These are phyloP conservation scores for Poeciliopsis turrubarensis DNA, from an alignment of 2,113 vertebrate genomes.

Conservation along the genomic window DNA sequence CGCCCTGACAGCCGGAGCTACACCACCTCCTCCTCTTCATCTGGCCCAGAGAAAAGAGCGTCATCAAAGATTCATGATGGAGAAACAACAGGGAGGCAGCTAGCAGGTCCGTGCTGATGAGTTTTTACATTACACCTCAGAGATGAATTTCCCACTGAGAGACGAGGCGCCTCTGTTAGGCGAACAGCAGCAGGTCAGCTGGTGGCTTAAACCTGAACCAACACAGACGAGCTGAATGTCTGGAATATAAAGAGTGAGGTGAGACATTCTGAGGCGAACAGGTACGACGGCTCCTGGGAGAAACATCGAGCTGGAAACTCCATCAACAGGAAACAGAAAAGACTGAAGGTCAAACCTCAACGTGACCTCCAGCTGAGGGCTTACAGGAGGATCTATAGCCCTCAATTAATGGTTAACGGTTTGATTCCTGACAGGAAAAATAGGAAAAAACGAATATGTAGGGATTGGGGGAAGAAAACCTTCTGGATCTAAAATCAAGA, in stretches of 20 bases:
- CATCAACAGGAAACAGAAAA: not conserved
- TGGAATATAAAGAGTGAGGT: not conserved
- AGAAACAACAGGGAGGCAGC: constrained; percentile 9
- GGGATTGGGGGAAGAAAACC: too few species aligned
- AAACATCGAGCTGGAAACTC: not conserved
- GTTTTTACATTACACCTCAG: constrained; percentile 34
- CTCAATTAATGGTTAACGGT: too few species aligned
- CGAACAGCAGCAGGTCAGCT: not conserved
- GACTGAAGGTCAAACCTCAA: too few species aligned
- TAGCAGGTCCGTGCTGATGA: constrained; percentile 9
- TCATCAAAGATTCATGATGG: constrained; percentile 48
- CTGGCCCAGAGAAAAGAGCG: constrained; percentile 3
- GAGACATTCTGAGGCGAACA: not conserved
- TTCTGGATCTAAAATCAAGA: too few species aligned
- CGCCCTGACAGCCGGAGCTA: constrained; percentile 22
- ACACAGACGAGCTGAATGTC: not conserved
- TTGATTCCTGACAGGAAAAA: too few species aligned
- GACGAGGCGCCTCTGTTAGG: constrained; percentile 17
- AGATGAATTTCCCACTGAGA: constrained; percentile 49
- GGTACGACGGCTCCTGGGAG: not conserved
- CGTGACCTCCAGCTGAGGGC: too few species aligned
- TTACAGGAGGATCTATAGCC: too few species aligned
- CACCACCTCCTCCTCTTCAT: constrained; percentile 4
- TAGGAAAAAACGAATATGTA: too few species aligned
- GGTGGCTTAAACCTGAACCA: constrained; percentile 1